Base-by-base conservation (phyloP, 2,797 vertebrate species). In the Falco naumanni region DNA sequence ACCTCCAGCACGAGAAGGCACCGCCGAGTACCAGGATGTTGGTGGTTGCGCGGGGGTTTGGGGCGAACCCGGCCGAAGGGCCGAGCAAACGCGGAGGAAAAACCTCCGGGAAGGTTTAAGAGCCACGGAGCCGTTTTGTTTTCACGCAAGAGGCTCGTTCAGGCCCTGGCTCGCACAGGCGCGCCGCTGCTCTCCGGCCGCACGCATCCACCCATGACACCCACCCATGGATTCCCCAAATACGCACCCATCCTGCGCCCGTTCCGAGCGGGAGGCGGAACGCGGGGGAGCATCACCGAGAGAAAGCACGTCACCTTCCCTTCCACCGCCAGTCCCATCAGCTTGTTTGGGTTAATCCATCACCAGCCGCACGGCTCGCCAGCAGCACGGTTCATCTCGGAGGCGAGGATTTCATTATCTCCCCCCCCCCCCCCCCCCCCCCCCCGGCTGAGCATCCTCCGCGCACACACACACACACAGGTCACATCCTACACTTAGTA, bases 21-120 rank as follows among this genome's bases (percentile, higher is more conserved):
- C 81, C 8, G 16, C 87, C 26, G 89, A 87, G 90, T 56, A 93
- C 91, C 84, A 96, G 90, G 97, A 96, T 92, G 89, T 86, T 86
- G 83, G 75, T 68, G 93, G 87, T n/a, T 61, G 80, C 76, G 63
- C 85, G 11, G 78, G 63, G 89, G 78, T 76, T 89, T 84, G 21
- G 57, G 89, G 94, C 61, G 24, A 90, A 92, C 31, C 29, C 54
- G 33, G 37, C 37, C 37, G 37, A 39, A 39, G 85, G 78, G 31
- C 50, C 39, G 59, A 33, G 82, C 15, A 28, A 71, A 80, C 87
- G 47, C 76, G 3, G 9, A 22, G 43, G 33, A 39, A 6, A 50
- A 84, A 76, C 95, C 87, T 37, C 63, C 1, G 94, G 69, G 54
- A 86, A 81, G 78, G 57, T 68, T 66, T 43, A 7, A 47, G 86